Conservation (phyloP, 2,113 vertebrate genomes). For the Phaetusa simplex region DNA sequence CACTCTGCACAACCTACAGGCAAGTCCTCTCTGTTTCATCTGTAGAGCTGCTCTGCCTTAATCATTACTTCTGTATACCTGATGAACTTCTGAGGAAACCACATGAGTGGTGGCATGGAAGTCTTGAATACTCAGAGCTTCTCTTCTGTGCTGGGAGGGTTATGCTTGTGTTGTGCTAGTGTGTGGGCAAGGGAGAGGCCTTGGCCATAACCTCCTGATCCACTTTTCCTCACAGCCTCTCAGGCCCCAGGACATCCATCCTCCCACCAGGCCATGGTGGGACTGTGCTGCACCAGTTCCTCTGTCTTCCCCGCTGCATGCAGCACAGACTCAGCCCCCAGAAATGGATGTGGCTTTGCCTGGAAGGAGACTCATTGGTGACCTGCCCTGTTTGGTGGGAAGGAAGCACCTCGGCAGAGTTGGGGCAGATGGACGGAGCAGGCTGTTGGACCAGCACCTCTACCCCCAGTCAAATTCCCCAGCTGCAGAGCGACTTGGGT, state of each 20-base stretch:
- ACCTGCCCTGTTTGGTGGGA: neutral
- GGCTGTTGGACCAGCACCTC: neutral
- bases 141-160: neutral
- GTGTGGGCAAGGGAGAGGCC: neutral
- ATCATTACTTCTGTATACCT: neutral
- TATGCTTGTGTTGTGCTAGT: neutral
- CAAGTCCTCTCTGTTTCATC: neutral
- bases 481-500: neutral
- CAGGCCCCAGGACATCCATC: neutral
- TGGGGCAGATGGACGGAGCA: neutral
- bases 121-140: neutral
- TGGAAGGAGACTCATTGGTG: neutral
- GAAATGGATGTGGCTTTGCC: neutral
- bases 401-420: neutral
- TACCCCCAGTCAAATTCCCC: neutral
- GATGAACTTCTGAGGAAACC: neutral
- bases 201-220: neutral
- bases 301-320: fast-evolving
- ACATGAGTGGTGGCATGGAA: fast-evolving
- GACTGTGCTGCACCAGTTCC: neutral
- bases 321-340: neutral
- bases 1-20: neutral
- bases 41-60: neutral
- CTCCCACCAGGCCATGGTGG: fast-evolving
- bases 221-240: neutral